phyloP scores from a whole-genome alignment of 2,113 vertebrate genomes.

The Lamprotornis superbus region DNA sequence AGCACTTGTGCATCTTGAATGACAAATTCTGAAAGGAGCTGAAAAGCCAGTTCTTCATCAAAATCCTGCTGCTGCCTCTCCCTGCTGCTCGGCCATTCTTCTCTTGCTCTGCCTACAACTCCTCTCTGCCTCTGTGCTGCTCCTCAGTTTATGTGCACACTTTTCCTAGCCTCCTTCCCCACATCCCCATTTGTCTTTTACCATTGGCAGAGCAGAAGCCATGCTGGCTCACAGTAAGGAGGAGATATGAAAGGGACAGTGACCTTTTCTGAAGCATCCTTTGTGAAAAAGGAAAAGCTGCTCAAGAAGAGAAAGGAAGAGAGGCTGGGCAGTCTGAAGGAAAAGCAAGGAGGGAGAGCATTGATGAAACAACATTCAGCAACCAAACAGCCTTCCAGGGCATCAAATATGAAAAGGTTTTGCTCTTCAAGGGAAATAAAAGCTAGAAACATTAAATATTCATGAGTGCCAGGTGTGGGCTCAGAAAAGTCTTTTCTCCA shows the following conservation, averaged over 20 bases:
- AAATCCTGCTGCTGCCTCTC: not conserved
- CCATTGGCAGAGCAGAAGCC: conserved; percentile 13
- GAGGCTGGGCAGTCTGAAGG: not conserved
- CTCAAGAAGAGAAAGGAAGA: conserved; percentile 23
- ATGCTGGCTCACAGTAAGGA: conserved; percentile 55
- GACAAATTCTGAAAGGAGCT: not conserved
- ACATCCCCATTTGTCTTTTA: not conserved
- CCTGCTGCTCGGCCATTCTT: not conserved
- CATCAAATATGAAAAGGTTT: conserved; percentile 64
- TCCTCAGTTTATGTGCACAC: rapidly evolving
- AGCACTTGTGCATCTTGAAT: not conserved
- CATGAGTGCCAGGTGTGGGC: conserved; percentile 30
- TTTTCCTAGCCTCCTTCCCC: not conserved
- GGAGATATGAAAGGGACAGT: conserved; percentile 49
- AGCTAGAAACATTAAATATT: conserved; percentile 59
- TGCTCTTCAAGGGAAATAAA: conserved; percentile 45
- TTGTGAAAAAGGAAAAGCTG: not conserved
- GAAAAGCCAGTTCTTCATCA: not conserved
- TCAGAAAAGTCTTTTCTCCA: not conserved
- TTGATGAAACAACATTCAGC: conserved; percentile 21
- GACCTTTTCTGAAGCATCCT: conserved; percentile 61
- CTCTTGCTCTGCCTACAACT: not conserved
- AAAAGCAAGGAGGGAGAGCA: not conserved
- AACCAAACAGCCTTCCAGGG: conserved; percentile 22
- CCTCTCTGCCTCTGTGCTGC: not conserved